Conservation (phyloP, 2,113 vertebrate species). For the Struthidea cinerea region DNA sequence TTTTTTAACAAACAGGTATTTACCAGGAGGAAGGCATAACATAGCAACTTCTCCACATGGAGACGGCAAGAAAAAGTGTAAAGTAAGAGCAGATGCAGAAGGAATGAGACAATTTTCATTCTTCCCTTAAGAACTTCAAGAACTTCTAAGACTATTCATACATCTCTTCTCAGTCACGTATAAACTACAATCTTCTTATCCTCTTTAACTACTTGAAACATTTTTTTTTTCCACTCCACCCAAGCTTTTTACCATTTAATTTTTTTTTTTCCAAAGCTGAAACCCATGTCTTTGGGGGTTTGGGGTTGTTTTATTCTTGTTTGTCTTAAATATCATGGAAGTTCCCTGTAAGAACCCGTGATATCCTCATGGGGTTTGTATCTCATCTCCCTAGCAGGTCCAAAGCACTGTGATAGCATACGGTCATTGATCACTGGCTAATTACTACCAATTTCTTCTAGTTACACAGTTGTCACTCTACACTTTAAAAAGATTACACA, state of each 20-base stretch:
- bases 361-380: background rate
- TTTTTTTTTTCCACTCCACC: background rate
- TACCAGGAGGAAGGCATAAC: background rate
- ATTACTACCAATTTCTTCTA: background rate
- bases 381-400: background rate
- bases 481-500: background rate
- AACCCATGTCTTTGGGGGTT: background rate
- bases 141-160: background rate
- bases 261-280: background rate
- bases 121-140: background rate
- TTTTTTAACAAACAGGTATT: background rate
- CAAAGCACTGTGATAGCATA: background rate
- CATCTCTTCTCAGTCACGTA: background rate
- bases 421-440: background rate
- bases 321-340: background rate
- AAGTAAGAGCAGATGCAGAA: background rate
- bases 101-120: background rate
- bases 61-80: background rate
- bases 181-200: background rate
- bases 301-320: background rate
- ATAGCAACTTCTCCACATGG: background rate
- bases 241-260: fast-evolving
- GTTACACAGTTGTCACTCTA: background rate
- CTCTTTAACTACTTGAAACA: background rate
- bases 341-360: background rate